phyloP scores from a whole-genome alignment of 64 coral and sea anemone genomes.

The Stylophora pistillata region DNA sequence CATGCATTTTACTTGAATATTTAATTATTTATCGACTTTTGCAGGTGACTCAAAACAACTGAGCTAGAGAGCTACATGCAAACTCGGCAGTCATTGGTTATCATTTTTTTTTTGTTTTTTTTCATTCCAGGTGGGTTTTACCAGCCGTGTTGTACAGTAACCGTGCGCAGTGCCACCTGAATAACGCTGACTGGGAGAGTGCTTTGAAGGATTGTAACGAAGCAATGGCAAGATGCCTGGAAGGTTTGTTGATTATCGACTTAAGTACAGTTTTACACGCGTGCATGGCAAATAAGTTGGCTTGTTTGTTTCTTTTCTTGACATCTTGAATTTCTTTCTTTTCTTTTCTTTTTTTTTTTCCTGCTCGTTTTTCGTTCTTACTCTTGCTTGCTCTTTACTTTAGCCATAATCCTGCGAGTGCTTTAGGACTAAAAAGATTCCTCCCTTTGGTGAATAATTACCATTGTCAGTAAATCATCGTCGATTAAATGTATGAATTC shows the following conservation, averaged over 20 bases:
- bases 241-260: conserved; percentile 51
- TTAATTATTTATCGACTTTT: no score
- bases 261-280: no score
- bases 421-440: no score
- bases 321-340: not conserved
- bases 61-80: not conserved
- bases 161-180: conserved; percentile 85
- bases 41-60: no score
- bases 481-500: not conserved
- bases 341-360: not conserved
- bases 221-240: conserved; percentile 91
- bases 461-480: no score
- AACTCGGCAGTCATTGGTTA: not conserved
- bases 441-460: no score
- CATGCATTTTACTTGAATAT: no score
- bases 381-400: not conserved
- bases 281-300: no score
- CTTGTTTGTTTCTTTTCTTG: no score
- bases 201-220: conserved; percentile 76
- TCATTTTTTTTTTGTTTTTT: not conserved
- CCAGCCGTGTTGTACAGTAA: conserved; percentile 91
- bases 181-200: conserved; percentile 68
- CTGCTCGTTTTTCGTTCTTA: no score
- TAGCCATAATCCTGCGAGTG: no score
- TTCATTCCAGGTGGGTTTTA: conserved; percentile 69